Evolutionary conservation across 2,888 invertebrate species (phyloP), one percentile per base, ranked within the genome.

Genomic region (Eubasilissa splendida): DNA sequence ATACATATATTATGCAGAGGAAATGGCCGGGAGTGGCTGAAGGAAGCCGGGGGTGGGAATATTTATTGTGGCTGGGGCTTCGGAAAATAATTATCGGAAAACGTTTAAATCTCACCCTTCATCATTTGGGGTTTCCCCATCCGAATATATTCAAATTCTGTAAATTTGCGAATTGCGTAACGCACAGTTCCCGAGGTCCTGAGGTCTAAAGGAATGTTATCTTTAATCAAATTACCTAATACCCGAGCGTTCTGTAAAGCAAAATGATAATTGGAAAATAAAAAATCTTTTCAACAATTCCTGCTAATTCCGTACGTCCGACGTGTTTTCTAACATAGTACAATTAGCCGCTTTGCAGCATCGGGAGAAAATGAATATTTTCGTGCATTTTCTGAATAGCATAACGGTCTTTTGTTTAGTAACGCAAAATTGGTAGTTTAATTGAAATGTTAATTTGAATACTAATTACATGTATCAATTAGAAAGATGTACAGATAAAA

Each of bases 11-110:
- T 68, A 68, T 12, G 33, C 52, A 11, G 68, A 68, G 68, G 68
- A 68, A 68, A 68, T 68, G 52, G 68, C 52, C 68, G 50, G 50
- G 50, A 68, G 68, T 68, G 68, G 68, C 68, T 68, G 50, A 50
- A 50, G 14, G 50, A 68, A 68, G 50, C 68, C 52, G 12, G 68
- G 68, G 50, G 10, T 5, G 42, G 68, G 68, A 50, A 68, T 68
- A 68, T 68, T 68, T 68, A 68, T 68, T 68, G 52, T 68, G 68
- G 68, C 14, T 63, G 68, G 68, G 50, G 68, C 42, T 68, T 68
- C 52, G 68, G 68, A 68, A 68, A 68, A 68, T 68, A 68, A 68
- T 68, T 68, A 68, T 68, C 68, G 68, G 68, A 68, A 68, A 68
- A 68, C 68, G 68, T 68, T 68, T 68, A 68, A 68, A 68, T 68